Percentiles rank a stretch among this genome's conserved stretches.
These are phyloP conservation scores for Alectoris magna DNA, from an alignment of 2,797 vertebrate species.

Conservation along the genomic window DNA sequence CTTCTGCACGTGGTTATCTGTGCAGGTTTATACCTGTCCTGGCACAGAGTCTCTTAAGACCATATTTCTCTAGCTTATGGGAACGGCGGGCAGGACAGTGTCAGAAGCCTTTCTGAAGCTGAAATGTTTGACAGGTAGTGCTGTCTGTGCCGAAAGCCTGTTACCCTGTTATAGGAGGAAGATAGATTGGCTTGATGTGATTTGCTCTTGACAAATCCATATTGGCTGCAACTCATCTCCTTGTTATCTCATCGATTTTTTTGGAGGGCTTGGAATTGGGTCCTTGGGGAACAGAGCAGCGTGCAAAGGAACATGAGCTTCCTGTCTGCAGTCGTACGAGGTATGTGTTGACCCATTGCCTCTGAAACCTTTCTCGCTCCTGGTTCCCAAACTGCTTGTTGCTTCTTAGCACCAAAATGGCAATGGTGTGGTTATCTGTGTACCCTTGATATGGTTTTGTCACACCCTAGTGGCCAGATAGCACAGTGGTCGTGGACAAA, in stretches of 20 bases:
- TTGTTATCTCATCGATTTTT: slow-evolving; percentile 62
- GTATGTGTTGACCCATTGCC: not conserved
- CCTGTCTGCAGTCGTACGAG: fast-evolving
- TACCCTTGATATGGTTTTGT: not conserved
- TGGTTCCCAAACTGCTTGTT: not conserved
- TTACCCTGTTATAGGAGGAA: not conserved
- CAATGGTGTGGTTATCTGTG: fast-evolving
- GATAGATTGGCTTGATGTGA: slow-evolving; percentile 47
- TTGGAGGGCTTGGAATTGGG: slow-evolving; percentile 22
- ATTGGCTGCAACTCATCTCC: slow-evolving; percentile 65
- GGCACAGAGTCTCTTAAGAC: not conserved
- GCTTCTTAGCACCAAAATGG: not conserved
- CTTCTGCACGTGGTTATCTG: not conserved
- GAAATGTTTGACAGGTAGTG: not conserved
- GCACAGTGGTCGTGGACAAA: not conserved
- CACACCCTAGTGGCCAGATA: not conserved
- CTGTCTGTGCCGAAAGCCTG: not conserved
- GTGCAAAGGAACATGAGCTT: not conserved
- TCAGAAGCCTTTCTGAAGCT: not conserved
- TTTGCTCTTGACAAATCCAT: slow-evolving; percentile 60
- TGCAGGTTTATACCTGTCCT: not conserved
- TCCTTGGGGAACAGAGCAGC: not conserved
- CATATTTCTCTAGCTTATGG: not conserved
- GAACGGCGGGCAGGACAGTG: not conserved
- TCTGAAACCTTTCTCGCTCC: not conserved